These are phyloP conservation scores for Synanthedon tipuliformis DNA, from an alignment of 2,888 invertebrate species.

Conservation along the genomic window DNA sequence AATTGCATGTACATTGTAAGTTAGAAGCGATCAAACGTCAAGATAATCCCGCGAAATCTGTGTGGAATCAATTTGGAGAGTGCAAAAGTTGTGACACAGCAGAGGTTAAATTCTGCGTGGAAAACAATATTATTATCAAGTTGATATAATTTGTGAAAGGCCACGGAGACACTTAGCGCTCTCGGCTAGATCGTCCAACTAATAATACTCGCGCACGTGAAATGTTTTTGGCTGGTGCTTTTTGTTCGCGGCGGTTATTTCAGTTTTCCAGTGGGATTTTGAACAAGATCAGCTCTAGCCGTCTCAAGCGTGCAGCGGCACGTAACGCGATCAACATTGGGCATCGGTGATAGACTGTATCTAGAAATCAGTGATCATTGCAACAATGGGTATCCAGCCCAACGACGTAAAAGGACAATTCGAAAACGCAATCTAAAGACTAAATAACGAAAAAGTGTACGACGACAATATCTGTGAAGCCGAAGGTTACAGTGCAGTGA, in stretches of 20 bases:
- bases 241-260: slow-evolving; percentile 69
- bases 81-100: background rate
- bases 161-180: slow-evolving; percentile 59
- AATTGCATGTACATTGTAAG: too few relatives aligned
- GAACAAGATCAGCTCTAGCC: slow-evolving; percentile 62
- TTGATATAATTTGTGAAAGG: slow-evolving; percentile 40
- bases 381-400: slow-evolving; percentile 25
- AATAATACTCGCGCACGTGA: slow-evolving; percentile 68
- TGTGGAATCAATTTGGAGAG: too few relatives aligned
- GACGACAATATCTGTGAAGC: slow-evolving; percentile 20
- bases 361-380: slow-evolving; percentile 13
- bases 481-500: slow-evolving; percentile 35
- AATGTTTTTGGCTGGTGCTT: slow-evolving; percentile 70
- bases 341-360: slow-evolving; percentile 3
- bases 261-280: slow-evolving; percentile 70
- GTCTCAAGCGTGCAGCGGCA: slow-evolving; percentile 46
- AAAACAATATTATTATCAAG: slow-evolving; percentile 35
- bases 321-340: slow-evolving; percentile 8
- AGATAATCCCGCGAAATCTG: too few relatives aligned
- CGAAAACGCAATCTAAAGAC: slow-evolving; percentile 21
- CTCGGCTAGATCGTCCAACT: slow-evolving; percentile 69
- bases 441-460: slow-evolving; percentile 15
- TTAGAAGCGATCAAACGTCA: too few relatives aligned
- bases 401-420: slow-evolving; percentile 22
- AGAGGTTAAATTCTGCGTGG: slow-evolving; percentile 21